Evolutionary conservation across 2,797 vertebrate genomes (phyloP).

Genomic region (Phrynocephalus guinanensis): DNA sequence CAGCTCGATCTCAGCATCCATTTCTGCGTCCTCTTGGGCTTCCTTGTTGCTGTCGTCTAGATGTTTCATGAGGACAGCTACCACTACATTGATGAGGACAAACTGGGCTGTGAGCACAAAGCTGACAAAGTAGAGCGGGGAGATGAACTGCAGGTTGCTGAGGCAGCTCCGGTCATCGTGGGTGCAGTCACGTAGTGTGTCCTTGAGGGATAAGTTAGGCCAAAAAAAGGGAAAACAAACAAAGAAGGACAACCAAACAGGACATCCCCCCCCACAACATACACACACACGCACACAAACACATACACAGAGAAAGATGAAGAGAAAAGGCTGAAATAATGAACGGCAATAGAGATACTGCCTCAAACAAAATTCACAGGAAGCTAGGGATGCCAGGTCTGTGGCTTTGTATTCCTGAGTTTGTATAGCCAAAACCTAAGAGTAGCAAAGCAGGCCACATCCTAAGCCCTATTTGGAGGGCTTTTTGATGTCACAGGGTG

Average conservation of each 20-base stretch:
- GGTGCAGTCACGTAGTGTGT: conserved; percentile 95
- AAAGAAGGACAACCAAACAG: conserved; percentile 19
- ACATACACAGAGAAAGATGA: conserved; percentile 39
- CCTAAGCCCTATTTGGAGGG: too few species aligned
- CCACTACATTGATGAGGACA: conserved; percentile 99
- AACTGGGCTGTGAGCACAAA: conserved; percentile 99
- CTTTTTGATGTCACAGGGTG: too few species aligned
- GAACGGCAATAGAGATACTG: conserved; percentile 42
- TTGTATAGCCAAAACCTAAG: too few species aligned
- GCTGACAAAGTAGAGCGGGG: conserved; percentile 98
- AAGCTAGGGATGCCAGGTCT: conserved; percentile 12
- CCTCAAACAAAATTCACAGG: conserved; percentile 38
- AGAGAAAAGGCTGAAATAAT: conserved; percentile 52
- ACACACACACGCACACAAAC: conserved; percentile 1
- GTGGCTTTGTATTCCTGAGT: background rate
- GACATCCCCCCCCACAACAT: conserved; percentile 5
- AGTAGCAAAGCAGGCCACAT: too few species aligned
- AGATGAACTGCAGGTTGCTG: conserved; percentile 98
- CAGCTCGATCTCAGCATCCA: conserved; percentile 97
- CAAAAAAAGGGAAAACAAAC: background rate
- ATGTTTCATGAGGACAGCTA: conserved; percentile 99
- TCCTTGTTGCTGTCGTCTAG: conserved; percentile 99
- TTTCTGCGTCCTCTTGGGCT: conserved; percentile 96
- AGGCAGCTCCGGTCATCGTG: conserved; percentile 93
- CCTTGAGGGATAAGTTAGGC: conserved; percentile 78